These are phyloP conservation scores for Nephrotoma guestfalica DNA, from an alignment of 2,888 invertebrate species.

Conservation along the genomic window DNA sequence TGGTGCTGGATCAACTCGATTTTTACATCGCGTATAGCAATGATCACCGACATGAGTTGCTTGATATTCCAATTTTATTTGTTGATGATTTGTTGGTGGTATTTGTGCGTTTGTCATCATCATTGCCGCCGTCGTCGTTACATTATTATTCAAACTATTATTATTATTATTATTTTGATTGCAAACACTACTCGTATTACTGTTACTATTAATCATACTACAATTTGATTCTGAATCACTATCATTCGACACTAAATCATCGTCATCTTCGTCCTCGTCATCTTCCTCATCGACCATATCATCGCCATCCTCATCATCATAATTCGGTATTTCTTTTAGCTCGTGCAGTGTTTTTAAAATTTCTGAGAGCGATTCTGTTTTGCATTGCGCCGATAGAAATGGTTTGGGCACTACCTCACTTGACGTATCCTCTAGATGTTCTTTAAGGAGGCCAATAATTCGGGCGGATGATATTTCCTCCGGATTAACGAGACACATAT, in stretches of 20 bases:
- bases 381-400: not conserved
- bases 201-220: constrained; percentile 13
- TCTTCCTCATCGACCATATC: constrained; percentile 10
- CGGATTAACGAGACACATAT: constrained; percentile 20
- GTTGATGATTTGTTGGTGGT: not conserved
- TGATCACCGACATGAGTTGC: constrained; percentile 36
- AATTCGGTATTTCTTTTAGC: not conserved
- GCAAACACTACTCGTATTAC: constrained; percentile 13
- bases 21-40: constrained; percentile 53
- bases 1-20: constrained; percentile 39
- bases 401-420: constrained; percentile 14
- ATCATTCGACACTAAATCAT: constrained; percentile 8
- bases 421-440: constrained; percentile 26
- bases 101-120: not conserved
- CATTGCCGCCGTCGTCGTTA: not conserved
- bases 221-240: constrained; percentile 14
- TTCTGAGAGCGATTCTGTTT: not conserved
- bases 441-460: constrained; percentile 16
- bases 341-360: not conserved
- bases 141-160: not conserved
- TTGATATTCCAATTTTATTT: constrained; percentile 7
- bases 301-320: not conserved
- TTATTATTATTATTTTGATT: not conserved
- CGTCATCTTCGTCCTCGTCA: constrained; percentile 8
- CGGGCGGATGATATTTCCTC: not conserved